Base-by-base conservation (phyloP, 2,113 vertebrate species). In the Antennarius striatus region DNA sequence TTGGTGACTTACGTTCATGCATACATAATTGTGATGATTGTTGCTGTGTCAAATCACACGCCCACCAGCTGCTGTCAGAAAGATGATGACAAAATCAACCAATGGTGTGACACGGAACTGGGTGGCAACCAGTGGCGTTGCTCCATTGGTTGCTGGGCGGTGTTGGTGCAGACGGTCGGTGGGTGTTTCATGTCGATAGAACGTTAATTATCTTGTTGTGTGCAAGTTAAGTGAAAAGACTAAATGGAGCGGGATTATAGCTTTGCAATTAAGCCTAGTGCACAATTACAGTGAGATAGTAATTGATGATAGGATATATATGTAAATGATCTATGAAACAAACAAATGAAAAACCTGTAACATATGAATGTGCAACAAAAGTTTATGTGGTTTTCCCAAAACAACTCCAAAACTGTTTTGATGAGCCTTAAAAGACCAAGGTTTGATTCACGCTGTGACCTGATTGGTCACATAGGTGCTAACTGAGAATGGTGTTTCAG, bases 51-150 rank as follows among this genome's bases (percentile, higher is more conserved):
- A 59, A 71, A 63, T 61, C 58, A 32, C 59, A 76, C 81, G 39
- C 83, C 77, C 78, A 79, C 78, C 70, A 48, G 67, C 81, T 68
- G 80, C 80, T 79, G 84, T 82, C 74, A 81, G 58, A 32, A n/a
- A 64, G 64, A 73, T 40, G 53, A 81, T 82, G 68, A 81, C 75
- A 77, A 67, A 66, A 77, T 79, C 59, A 43, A 62, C 79, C 84
- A 67, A 74, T 66, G 59, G 77, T 13, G 30, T 56, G 57, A 70
- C 46, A 22, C 65, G 52, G 63, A 80, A 64, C 54, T 14, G 61
- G 52, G 62, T 14, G 9, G 10, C 58, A 63, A 61, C 60, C 42
- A 22, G 45, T 50, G 63, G 54, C 77, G 48, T 46, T 43, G 16
- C 63, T 17, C 29, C 57, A 77, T 74, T 71, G 81, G 81, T 29